phyloP scores from a whole-genome alignment of 2,888 invertebrate genomes.

The Trisateles emortualis region DNA sequence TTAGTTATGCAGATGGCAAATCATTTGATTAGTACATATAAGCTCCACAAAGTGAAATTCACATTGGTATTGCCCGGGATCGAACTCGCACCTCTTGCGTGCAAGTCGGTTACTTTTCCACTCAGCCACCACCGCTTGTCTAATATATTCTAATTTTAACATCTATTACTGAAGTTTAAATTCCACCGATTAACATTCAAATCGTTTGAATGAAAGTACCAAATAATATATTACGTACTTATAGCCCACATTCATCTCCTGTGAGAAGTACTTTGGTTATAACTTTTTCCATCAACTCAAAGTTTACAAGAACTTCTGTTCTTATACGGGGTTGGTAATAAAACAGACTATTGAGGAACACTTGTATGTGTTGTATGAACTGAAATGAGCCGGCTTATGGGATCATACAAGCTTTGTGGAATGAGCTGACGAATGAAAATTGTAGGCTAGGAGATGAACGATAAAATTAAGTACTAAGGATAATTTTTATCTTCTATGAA shows the following conservation, averaged over 20 bases:
- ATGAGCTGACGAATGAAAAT: neutral
- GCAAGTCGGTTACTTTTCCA: too few relatives aligned
- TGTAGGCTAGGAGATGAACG: neutral
- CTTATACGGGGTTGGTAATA: neutral
- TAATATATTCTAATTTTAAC: too few relatives aligned
- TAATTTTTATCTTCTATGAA: too few relatives aligned
- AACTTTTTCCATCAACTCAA: conserved; percentile 2
- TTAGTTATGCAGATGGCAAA: too few relatives aligned
- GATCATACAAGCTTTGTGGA: neutral
- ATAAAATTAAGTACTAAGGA: neutral
- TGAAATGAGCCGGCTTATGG: neutral
- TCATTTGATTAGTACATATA: too few relatives aligned
- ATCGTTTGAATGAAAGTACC: too few relatives aligned
- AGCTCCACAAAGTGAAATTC: too few relatives aligned
- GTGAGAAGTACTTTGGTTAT: neutral
- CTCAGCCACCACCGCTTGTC: too few relatives aligned
- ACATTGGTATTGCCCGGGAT: too few relatives aligned
- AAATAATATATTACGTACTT: neutral
- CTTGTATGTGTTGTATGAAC: conserved; percentile 1
- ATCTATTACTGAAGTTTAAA: too few relatives aligned
- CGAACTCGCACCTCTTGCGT: too few relatives aligned
- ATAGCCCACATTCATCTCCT: neutral
- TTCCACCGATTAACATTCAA: too few relatives aligned
- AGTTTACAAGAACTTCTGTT: neutral
- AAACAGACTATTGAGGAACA: neutral